Conservation (phyloP, 23 tunicate species). For the Trididemnum clinides region DNA sequence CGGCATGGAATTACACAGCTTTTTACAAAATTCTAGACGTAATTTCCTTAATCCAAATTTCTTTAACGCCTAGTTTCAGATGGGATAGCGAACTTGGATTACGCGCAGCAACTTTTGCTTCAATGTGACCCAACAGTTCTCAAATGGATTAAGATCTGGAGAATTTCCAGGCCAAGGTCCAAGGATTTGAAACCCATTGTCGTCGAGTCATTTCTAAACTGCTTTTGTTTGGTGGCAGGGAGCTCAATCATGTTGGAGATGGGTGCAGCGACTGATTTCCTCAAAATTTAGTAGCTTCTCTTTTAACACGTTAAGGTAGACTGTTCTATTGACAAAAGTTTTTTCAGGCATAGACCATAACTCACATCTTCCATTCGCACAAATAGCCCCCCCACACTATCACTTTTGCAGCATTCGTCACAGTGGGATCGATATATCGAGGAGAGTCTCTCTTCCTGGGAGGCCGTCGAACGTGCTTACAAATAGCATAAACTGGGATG, state of each 20-base stretch:
- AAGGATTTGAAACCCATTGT: not conserved
- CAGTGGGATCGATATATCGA: no score
- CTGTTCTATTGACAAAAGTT: not conserved
- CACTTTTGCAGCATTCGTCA: slow-evolving; percentile 6
- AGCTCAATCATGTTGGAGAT: slow-evolving; percentile 5
- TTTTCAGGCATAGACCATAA: slow-evolving; percentile 7
- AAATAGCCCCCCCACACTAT: slow-evolving; percentile 2
- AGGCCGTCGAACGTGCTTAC: slow-evolving; percentile 2
- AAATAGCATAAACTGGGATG: slow-evolving; percentile 1
- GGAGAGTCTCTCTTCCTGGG: no score
- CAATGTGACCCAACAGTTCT: no score
- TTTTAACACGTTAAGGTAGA: not conserved
- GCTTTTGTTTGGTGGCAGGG: slow-evolving; percentile 15
- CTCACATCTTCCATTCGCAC: slow-evolving; percentile 2
- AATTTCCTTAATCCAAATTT: no score
- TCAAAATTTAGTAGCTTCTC: slow-evolving; percentile 10
- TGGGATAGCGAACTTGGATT: not conserved
- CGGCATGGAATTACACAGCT: not conserved
- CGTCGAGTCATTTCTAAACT: not conserved
- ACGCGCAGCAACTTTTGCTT: not conserved
- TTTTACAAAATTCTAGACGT: not conserved
- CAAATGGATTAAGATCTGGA: no score
- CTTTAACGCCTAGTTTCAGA: no score
- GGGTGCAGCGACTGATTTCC: no score
- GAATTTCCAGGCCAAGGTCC: not conserved